phyloP scores from a whole-genome alignment of 1,140 invertebrate species.

The Drosophila sp. region DNA sequence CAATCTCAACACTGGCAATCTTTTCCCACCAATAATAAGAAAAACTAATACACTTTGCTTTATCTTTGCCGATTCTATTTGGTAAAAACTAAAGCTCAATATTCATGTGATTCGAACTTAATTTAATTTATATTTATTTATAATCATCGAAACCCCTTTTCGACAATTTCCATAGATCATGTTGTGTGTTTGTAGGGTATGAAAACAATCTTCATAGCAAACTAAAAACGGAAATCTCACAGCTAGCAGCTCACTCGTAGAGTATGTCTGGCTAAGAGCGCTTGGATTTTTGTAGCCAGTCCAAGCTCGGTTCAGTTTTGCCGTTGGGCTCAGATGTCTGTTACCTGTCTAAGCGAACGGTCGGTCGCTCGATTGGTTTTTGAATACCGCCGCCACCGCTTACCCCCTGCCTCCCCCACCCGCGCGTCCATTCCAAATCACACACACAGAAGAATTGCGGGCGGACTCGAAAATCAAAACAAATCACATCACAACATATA shows the following conservation, averaged over 20 bases:
- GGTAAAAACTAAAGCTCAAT: too few relatives aligned
- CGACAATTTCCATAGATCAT: too few relatives aligned
- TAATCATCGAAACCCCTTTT: too few relatives aligned
- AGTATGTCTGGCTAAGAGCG: constrained; percentile 40
- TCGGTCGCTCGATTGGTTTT: constrained; percentile 25
- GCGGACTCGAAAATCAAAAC: constrained; percentile 35
- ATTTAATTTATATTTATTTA: too few relatives aligned
- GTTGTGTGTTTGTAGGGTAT: neutral
- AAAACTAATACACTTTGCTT: too few relatives aligned
- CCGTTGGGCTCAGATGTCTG: constrained; percentile 57
- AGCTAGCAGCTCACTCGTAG: constrained; percentile 19
- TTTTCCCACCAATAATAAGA: too few relatives aligned
- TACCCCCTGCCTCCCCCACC: constrained; percentile 9
- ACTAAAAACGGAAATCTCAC: neutral
- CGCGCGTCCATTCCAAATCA: neutral
- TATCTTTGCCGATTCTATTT: too few relatives aligned
- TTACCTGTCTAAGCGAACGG: constrained; percentile 68
- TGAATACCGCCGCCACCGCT: constrained; percentile 13
- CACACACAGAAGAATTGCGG: constrained; percentile 6
- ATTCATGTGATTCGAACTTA: too few relatives aligned
- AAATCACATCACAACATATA: constrained; percentile 37
- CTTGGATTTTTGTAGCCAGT: constrained; percentile 18
- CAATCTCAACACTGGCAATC: too few relatives aligned
- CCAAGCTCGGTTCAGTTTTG: constrained; percentile 27
- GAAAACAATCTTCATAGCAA: neutral